These are phyloP conservation scores for Onychomys torridus DNA, from an alignment of 2,797 vertebrate genomes.

Conservation along the genomic window DNA sequence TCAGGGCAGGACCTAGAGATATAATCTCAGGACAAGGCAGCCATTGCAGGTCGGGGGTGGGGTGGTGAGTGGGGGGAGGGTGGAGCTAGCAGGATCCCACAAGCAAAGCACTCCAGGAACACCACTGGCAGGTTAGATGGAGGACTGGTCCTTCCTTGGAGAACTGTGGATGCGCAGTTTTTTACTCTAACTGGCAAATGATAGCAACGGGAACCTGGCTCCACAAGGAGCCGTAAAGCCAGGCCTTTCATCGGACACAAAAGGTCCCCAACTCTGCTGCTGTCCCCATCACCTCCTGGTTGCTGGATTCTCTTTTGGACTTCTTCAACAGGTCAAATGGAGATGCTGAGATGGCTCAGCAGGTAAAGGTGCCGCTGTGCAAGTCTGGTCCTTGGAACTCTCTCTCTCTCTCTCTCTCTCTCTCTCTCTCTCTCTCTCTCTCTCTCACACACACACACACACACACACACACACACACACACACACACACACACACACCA, in stretches of 20 bases:
- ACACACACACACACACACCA: not conserved
- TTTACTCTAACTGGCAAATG: not conserved
- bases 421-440: too few species aligned
- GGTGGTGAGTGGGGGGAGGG: accelerated
- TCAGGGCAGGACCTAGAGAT: not conserved
- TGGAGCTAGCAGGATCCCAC: not conserved
- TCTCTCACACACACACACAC: too few species aligned
- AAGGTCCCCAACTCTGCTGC: not conserved
- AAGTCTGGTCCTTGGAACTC: not conserved
- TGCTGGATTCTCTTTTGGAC: conserved; percentile 55
- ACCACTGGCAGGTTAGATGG: not conserved
- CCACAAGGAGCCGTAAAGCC: accelerated
- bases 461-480: too few species aligned
- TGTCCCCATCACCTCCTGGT: not conserved
- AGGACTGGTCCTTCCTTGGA: not conserved
- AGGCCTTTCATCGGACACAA: not conserved
- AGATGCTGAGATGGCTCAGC: not conserved
- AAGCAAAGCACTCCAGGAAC: not conserved
- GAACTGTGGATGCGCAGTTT: not conserved
- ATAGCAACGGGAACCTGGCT: not conserved
- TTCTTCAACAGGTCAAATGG: conserved; percentile 31
- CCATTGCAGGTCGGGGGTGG: accelerated
- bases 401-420: too few species aligned
- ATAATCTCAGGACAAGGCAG: not conserved
- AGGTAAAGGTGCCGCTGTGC: not conserved